These are phyloP conservation scores for Brachypteracias leptosomus DNA, from an alignment of 2,113 vertebrate species.

Conservation along the genomic window DNA sequence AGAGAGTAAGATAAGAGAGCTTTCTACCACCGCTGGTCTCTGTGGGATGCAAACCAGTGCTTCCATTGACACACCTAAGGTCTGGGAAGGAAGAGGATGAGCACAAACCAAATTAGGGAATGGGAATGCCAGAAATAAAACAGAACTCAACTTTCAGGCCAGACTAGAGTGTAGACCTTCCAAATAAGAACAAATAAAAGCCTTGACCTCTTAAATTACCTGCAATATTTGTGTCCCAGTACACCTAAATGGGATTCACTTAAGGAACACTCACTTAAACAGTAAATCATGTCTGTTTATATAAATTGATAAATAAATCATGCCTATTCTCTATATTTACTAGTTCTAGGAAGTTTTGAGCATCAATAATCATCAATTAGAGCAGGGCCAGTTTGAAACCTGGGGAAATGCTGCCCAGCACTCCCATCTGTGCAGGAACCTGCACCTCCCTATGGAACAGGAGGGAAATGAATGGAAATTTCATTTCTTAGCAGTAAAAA, in stretches of 20 bases:
- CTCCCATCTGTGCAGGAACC: not conserved
- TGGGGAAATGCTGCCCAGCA: not conserved
- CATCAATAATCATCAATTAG: not conserved
- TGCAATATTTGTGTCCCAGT: not conserved
- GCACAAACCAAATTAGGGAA: not conserved
- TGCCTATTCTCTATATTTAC: not conserved
- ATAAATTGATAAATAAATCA: not conserved
- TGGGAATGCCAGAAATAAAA: not conserved
- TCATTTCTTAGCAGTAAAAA: not conserved
- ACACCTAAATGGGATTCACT: not conserved
- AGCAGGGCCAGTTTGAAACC: not conserved
- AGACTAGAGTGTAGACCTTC: not conserved
- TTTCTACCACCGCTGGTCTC: not conserved
- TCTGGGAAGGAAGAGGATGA: not conserved
- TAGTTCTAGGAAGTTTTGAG: not conserved
- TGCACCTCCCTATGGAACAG: not conserved
- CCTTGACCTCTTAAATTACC: not conserved
- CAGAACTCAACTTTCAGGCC: not conserved
- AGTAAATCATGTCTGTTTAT: not conserved
- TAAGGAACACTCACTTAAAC: not conserved
- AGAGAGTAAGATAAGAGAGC: not conserved
- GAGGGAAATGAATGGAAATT: not conserved
- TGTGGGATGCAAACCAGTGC: not conserved
- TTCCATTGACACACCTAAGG: not conserved
- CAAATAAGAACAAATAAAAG: not conserved